phyloP scores from a whole-genome alignment of 2,113 vertebrate genomes.

The Donacobius atricapilla region DNA sequence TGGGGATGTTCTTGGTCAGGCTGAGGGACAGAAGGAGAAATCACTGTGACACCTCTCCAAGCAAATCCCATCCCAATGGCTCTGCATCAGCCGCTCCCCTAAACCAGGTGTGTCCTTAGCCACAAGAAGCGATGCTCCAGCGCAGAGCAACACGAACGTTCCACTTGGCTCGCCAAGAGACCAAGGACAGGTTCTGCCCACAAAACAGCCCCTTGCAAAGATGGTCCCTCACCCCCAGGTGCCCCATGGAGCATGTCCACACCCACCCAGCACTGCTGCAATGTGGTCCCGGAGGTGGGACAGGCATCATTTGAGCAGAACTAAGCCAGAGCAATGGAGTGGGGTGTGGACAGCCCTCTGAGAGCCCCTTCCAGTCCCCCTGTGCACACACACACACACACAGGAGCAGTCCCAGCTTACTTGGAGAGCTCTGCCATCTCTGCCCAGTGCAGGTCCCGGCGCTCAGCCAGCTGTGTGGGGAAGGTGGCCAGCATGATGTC shows the following conservation, averaged over 20 bases:
- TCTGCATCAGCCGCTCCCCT: background rate
- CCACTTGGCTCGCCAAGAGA: background rate
- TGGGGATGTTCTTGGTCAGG: constrained; percentile 84
- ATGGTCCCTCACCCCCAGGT: background rate
- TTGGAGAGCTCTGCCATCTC: constrained; percentile 91
- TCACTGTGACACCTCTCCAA: background rate
- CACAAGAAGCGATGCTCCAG: background rate
- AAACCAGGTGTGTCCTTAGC: background rate
- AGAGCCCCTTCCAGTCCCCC: background rate
- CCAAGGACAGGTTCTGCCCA: background rate
- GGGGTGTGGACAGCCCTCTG: background rate
- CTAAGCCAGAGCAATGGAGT: background rate
- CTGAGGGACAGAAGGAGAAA: constrained; percentile 54
- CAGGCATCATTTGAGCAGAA: background rate
- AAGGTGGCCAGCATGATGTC: constrained; percentile 79
- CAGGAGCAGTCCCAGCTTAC: constrained; percentile 59
- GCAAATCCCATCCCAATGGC: background rate
- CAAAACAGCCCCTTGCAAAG: background rate
- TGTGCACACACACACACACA: fast-evolving
- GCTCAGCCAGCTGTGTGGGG: constrained; percentile 78
- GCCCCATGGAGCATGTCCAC: fast-evolving
- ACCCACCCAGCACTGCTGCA: background rate
- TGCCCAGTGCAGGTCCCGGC: constrained; percentile 76
- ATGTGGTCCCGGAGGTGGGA: background rate
- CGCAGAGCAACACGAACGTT: background rate